phyloP scores from a whole-genome alignment of 1,140 invertebrate genomes.

The Geopemphigus sp. region DNA sequence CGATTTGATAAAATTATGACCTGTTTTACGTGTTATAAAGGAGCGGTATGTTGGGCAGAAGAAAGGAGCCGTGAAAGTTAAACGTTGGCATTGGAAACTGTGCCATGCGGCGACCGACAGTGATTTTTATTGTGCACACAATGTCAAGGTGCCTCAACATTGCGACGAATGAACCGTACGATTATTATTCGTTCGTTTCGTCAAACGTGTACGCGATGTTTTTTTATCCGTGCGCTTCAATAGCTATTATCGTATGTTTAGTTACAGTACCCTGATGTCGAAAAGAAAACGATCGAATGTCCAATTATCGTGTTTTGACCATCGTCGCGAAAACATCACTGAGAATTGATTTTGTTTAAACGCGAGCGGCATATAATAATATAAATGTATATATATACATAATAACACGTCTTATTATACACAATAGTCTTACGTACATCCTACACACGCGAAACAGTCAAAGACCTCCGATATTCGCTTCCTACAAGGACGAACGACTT shows the following conservation, averaged over 20 bases:
- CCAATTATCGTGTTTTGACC: neutral
- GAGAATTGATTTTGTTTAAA: neutral
- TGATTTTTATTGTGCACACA: constrained; percentile 49
- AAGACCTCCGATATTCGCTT: constrained; percentile 10
- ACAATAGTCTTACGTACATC: no score
- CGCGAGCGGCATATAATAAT: neutral
- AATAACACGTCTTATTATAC: neutral
- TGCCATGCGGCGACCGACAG: constrained; percentile 40
- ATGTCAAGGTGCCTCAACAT: constrained; percentile 48
- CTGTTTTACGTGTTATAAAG: constrained; percentile 25
- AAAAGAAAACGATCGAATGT: constrained; percentile 7
- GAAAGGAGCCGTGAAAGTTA: constrained; percentile 49
- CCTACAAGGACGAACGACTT: constrained; percentile 17
- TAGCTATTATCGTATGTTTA: neutral
- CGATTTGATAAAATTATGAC: constrained; percentile 27
- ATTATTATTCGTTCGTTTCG: neutral
- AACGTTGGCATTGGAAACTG: constrained; percentile 48
- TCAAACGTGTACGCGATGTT: neutral
- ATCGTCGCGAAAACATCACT: neutral
- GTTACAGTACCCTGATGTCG: neutral
- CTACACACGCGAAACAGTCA: constrained; percentile 4
- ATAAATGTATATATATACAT: neutral
- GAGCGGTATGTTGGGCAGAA: constrained; percentile 38
- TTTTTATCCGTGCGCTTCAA: neutral
- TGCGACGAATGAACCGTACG: neutral